Base-by-base conservation (phyloP, 2,797 vertebrate species). In the Dromococcyx pavoninus region DNA sequence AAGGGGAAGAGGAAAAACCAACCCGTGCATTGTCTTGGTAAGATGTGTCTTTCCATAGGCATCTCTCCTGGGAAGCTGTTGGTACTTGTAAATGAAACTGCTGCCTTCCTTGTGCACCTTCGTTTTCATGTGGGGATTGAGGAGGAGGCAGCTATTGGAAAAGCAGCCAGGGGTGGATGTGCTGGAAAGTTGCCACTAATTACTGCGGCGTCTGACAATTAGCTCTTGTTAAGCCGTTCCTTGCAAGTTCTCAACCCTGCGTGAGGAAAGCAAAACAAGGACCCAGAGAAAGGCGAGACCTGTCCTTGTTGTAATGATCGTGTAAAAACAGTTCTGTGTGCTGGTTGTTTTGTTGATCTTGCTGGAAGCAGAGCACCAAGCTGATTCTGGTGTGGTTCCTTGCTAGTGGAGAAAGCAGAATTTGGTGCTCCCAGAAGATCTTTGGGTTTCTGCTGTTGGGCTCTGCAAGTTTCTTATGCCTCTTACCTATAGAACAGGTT, bases 141-240 rank as follows among this genome's bases (percentile, higher is more conserved):
- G 92, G 89, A 91, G 82, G 83, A 93, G 92, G 57, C 74, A 88
- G 64, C 69, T 41, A 69, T 92, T 0, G 5, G 39, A 46, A 88
- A 81, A 76, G 21, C 87, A 94, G 71, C 93, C 82, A 74, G 91
- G 81, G 91, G 84, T 88, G 91, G 87, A 75, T 95, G 85, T 16
- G 0, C 57, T 95, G 94, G 94, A 92, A 90, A 74, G 66, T 18
- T 93, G 91, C 92, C 93, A 88, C 87, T 96, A 94, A 95, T 96
- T 96, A 77, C 62, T 57, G 85, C 76, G 91, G 78, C 22, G 1
- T 58, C 88, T 91, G 81, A 89, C 88, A 94, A 81, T 89, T 96
- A 88, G 84, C 83, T 93, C 58, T 28, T 95, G 58, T 70, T 91
- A 77, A 96, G 53, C 57, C 57, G 89, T 92, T 62, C 54, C 71